Evolutionary conservation across 2,888 invertebrate genomes (phyloP).

Genomic region (Didymodactylos carnosus): DNA sequence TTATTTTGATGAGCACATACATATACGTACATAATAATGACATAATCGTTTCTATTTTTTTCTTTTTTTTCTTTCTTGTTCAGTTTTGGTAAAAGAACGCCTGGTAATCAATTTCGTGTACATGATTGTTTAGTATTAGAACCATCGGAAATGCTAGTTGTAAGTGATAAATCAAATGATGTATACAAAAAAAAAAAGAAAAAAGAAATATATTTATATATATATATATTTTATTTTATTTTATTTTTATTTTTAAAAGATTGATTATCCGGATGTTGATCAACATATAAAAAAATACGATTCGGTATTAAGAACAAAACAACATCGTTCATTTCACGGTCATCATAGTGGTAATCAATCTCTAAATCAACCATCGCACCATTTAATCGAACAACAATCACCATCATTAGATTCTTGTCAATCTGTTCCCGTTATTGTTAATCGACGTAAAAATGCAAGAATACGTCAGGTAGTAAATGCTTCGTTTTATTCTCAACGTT

Average conservation of each 20-base stretch:
- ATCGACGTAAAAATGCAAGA: neutral
- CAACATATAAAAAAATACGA: neutral
- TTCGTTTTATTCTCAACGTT: too few relatives aligned
- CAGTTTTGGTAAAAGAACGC: conserved; percentile 63
- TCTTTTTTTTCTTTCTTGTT: neutral
- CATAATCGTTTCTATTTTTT: neutral
- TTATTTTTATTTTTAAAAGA: neutral
- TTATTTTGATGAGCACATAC: neutral
- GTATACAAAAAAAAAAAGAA: conserved; percentile 52
- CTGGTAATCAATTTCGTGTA: conserved; percentile 52
- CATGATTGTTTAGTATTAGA: conserved; percentile 67
- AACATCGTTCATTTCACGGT: too few relatives aligned
- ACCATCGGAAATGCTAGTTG: conserved; percentile 63
- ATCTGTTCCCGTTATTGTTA: too few relatives aligned
- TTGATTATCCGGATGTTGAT: conserved; percentile 1
- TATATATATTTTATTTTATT: neutral
- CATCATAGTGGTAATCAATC: neutral
- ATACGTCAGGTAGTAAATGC: neutral
- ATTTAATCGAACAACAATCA: neutral
- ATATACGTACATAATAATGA: neutral
- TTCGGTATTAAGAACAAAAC: neutral
- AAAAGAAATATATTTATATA: neutral
- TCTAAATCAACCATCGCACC: neutral
- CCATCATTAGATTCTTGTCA: too few relatives aligned
- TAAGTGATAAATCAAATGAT: conserved; percentile 49